phyloP scores from a whole-genome alignment of 2,113 vertebrate species.

The Oriolus oriolus region DNA sequence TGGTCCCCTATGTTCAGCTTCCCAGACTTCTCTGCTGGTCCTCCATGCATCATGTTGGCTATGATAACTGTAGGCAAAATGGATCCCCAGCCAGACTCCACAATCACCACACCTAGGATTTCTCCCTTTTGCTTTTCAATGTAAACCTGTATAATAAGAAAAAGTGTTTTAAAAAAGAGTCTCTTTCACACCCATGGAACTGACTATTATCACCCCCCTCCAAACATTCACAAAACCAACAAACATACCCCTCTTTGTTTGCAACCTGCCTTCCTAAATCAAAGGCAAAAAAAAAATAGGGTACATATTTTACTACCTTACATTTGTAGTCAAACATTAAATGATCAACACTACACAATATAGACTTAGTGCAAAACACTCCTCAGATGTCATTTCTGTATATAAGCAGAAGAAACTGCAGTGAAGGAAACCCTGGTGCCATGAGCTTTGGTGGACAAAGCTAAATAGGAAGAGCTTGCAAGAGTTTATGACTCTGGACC shows the following conservation, averaged over 20 bases:
- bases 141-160: conserved; percentile 78
- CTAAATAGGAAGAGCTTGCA: neutral
- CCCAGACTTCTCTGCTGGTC: conserved; percentile 92
- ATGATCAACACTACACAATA: neutral
- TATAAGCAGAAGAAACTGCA: neutral
- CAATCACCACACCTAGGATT: conserved; percentile 93
- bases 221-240: neutral
- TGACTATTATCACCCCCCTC: neutral
- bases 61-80: conserved; percentile 97
- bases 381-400: neutral
- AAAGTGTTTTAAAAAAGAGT: neutral
- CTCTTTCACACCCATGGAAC: neutral
- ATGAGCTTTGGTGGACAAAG: neutral
- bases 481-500: neutral
- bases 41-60: conserved; percentile 98
- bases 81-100: conserved; percentile 98
- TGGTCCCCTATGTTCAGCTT: conserved; percentile 94
- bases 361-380: neutral
- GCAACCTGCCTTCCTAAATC: neutral
- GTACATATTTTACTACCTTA: neutral
- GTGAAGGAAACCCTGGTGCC: neutral
- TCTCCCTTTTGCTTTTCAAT: conserved; percentile 97
- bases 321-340: neutral
- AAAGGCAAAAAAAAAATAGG: neutral
- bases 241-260: neutral